Percentiles rank a stretch among this genome's conserved stretches.
Conservation (phyloP, 2,113 vertebrate species). For the Sylvilagus bachmani region DNA sequence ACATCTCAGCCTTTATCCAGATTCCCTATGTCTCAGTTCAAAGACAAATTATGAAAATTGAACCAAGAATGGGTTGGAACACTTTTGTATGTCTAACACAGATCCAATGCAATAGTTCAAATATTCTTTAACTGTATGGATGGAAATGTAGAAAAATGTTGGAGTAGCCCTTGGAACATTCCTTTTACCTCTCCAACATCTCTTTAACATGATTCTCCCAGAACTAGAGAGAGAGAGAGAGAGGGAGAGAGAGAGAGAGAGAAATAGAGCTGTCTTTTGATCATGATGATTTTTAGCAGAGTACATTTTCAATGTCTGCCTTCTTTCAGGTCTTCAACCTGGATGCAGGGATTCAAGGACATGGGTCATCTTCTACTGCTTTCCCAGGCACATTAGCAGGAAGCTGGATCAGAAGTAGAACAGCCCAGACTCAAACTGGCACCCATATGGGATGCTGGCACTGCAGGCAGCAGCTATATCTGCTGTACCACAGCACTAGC, state of each 20-base stretch:
- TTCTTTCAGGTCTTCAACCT: too few species aligned
- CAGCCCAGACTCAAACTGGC: too few species aligned
- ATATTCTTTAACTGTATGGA: background rate
- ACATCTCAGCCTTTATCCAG: background rate
- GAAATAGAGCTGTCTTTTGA: background rate
- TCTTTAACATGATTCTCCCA: background rate
- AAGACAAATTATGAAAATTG: background rate
- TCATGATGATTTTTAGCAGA: background rate
- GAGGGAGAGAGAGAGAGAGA: background rate
- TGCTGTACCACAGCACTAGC: too few species aligned
- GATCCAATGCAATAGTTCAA: background rate
- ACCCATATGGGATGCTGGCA: too few species aligned
- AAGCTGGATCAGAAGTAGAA: too few species aligned
- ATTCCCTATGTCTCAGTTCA: background rate
- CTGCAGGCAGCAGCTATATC: too few species aligned
- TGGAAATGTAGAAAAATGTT: background rate
- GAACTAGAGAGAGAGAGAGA: background rate
- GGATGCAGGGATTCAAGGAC: too few species aligned
- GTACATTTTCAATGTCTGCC: background rate
- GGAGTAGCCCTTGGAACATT: background rate
- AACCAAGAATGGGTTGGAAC: background rate
- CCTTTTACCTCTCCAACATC: background rate
- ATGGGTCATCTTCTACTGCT: too few species aligned
- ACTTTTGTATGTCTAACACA: background rate
- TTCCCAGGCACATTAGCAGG: too few species aligned